Evolutionary conservation across 2,797 vertebrate species (phyloP).

Genomic region (Calcarius lapponicus): DNA sequence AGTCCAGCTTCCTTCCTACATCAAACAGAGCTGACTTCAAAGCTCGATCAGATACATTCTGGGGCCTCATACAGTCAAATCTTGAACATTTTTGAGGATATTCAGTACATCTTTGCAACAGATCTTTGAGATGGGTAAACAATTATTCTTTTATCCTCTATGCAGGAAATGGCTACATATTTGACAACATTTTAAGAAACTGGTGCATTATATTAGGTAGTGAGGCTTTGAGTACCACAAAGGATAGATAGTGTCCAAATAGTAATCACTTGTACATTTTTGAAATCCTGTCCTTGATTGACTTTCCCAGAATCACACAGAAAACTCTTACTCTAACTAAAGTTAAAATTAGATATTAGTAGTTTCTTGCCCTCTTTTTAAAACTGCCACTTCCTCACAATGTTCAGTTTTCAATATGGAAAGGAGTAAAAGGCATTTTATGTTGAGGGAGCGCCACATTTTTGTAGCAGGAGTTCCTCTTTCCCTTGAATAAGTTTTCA

Average conservation of each 20-base stretch:
- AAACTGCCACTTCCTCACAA: neutral
- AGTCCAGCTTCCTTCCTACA: neutral
- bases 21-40: neutral
- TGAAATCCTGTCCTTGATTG: neutral
- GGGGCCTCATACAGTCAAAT: neutral
- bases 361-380: neutral
- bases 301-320: neutral
- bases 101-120: neutral
- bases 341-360: neutral
- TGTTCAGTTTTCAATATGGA: neutral
- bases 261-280: neutral
- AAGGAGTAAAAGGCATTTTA: neutral
- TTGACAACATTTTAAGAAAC: neutral
- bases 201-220: neutral
- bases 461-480: neutral
- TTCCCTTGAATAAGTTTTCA: neutral
- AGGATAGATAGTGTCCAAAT: neutral
- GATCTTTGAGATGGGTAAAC: neutral
- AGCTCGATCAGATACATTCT: neutral
- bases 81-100: neutral
- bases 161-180: neutral
- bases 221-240: neutral
- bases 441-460: neutral
- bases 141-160: neutral
- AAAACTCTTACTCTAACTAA: neutral